These are phyloP conservation scores for Paracanthobrama guichenoti DNA, from an alignment of 2,113 vertebrate species.

Conservation along the genomic window DNA sequence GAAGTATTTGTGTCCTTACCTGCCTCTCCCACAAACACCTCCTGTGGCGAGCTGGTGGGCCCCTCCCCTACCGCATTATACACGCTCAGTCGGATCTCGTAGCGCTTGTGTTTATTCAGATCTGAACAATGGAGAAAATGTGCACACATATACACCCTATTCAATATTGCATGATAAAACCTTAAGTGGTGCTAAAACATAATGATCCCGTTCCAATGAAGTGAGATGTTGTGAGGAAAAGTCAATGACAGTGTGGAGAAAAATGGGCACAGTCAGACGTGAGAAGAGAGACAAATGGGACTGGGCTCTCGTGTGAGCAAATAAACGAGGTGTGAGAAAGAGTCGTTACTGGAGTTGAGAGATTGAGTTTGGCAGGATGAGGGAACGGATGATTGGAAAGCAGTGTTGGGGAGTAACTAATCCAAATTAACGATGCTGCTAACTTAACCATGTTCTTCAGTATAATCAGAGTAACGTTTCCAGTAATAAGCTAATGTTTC, in stretches of 20 bases:
- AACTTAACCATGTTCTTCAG: not conserved
- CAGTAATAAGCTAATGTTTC: not conserved
- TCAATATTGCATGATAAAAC: conserved; percentile 11
- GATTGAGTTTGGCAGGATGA: conserved; percentile 33
- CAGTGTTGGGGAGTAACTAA: conserved; percentile 46
- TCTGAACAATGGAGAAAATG: conserved; percentile 72
- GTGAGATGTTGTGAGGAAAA: conserved; percentile 34
- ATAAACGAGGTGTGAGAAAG: conserved; percentile 25
- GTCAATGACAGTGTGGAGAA: conserved; percentile 41
- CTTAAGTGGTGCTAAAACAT: conserved; percentile 33
- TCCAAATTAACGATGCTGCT: no score
- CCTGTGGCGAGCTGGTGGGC: conserved; percentile 87
- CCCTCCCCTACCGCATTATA: conserved; percentile 95
- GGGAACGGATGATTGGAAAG: conserved; percentile 35
- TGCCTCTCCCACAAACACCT: conserved; percentile 97
- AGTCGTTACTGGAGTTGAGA: conserved; percentile 2
- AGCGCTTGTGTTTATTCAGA: conserved; percentile 93
- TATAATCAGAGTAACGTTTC: not conserved
- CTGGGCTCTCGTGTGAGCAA: not conserved
- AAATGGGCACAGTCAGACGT: conserved; percentile 13
- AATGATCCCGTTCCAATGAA: conserved; percentile 34
- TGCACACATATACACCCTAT: conserved; percentile 6
- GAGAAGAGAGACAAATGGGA: conserved; percentile 31
- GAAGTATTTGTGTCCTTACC: conserved; percentile 75
- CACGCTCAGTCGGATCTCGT: conserved; percentile 93